phyloP scores from a whole-genome alignment of 2,888 invertebrate species.

The Venusia cambrica region DNA sequence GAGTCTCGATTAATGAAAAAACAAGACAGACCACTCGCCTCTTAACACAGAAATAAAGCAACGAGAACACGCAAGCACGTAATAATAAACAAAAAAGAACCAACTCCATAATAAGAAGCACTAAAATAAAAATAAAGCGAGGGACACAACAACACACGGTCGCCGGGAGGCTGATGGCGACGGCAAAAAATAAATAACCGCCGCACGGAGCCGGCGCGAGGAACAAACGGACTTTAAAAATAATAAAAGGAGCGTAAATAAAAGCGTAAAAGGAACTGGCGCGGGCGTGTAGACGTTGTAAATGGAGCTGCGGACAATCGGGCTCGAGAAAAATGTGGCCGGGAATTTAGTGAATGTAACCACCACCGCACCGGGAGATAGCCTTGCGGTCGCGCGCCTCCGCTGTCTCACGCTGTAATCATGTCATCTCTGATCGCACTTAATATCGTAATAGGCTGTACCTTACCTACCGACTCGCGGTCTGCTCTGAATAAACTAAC shows the following conservation, averaged over 20 bases:
- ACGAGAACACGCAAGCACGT: conserved; percentile 76
- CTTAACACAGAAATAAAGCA: conserved; percentile 79
- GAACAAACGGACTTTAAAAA: conserved; percentile 80
- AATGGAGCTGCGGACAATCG: conserved; percentile 79
- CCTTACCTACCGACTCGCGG: conserved; percentile 37
- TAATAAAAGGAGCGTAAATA: conserved; percentile 81
- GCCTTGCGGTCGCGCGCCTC: conserved; percentile 59
- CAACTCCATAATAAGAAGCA: conserved; percentile 80
- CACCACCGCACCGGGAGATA: conserved; percentile 61
- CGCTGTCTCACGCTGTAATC: conserved; percentile 52
- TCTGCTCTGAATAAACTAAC: conserved; percentile 46
- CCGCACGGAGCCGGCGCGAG: conserved; percentile 75
- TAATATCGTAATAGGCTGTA: conserved; percentile 58
- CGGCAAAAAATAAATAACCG: conserved; percentile 78
- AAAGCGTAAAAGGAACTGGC: conserved; percentile 80
- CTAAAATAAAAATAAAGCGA: conserved; percentile 79
- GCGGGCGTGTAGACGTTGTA: conserved; percentile 80
- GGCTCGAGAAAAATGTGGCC: conserved; percentile 73
- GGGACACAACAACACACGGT: conserved; percentile 79
- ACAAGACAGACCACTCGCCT: conserved; percentile 65
- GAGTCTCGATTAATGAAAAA: conserved; percentile 73
- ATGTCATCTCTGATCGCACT: conserved; percentile 64
- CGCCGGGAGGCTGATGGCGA: conserved; percentile 70
- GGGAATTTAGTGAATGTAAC: conserved; percentile 77
- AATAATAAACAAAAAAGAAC: conserved; percentile 74